These are phyloP conservation scores for Drosophila trapezifrons DNA, from an alignment of 1,140 invertebrate genomes.

Conservation along the genomic window DNA sequence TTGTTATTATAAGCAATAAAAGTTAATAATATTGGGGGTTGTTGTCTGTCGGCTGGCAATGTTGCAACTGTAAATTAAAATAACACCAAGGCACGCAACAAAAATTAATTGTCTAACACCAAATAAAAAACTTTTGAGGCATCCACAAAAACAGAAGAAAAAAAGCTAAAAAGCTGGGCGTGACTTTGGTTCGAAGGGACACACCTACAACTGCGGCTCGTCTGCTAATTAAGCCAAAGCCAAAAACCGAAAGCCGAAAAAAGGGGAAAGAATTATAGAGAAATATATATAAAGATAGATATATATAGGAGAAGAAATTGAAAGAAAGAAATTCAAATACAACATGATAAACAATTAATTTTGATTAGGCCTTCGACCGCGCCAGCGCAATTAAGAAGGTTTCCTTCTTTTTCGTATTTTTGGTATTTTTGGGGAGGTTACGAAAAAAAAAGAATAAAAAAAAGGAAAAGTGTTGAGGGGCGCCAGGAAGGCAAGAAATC, in stretches of 20 bases:
- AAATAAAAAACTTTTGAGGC: conserved; percentile 77
- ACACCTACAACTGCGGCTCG: conserved; percentile 70
- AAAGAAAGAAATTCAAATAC: conserved; percentile 79
- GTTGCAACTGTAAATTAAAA: conserved; percentile 81
- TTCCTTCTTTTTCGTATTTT: conserved; percentile 5
- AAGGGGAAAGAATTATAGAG: conserved; percentile 38
- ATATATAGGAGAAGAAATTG: conserved; percentile 46
- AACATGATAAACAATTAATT: conserved; percentile 83
- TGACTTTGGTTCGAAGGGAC: conserved; percentile 41
- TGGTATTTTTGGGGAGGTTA: conserved; percentile 11
- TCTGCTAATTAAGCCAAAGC: conserved; percentile 71
- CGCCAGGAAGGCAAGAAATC: conserved; percentile 55
- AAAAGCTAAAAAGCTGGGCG: conserved; percentile 58
- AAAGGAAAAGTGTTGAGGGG: conserved; percentile 69
- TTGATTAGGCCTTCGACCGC: conserved; percentile 71
- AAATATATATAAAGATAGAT: conserved; percentile 19
- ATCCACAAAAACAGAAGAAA: conserved; percentile 10
- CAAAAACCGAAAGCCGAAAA: conserved; percentile 7
- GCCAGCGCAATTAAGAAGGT: conserved; percentile 68
- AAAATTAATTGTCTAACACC: conserved; percentile 84
- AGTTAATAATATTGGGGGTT: conserved; percentile 55
- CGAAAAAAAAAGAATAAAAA: conserved; percentile 23
- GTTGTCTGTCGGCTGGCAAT: conserved; percentile 15
- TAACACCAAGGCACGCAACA: conserved; percentile 80
- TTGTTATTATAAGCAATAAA: conserved; percentile 60